Base-by-base conservation (phyloP, 2,797 vertebrate species). In the Thripadectes ignobilis region DNA sequence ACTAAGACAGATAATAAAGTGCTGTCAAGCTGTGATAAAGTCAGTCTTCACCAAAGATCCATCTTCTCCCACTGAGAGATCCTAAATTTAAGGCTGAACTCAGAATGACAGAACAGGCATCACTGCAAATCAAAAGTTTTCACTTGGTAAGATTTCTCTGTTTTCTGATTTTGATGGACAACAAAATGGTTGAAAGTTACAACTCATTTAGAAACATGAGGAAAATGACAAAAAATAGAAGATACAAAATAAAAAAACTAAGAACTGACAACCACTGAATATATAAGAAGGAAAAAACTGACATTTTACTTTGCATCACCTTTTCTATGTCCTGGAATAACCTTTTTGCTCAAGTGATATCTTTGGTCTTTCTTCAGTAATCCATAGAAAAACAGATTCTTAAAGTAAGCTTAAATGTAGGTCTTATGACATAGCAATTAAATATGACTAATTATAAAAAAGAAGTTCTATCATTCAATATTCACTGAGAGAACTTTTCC, bases 1-100 rank as follows among this genome's bases (percentile, higher is more conserved):
- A 59, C 71, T 71, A 79, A 93, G 77, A 21, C 59, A 67, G 48
- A 54, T 85, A 90, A 90, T 92, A 88, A 93, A 93, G 71, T 51
- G 61, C 71, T 95, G 89, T 91, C 95, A 96, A 93, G 86, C 74
- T 94, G 89, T 90, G 92, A 89, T 75, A 93, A 96, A 95, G 94
- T 93, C 83, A 95, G 41, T 39, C 41, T 92, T 90, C 93, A 94
- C 80, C 89, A 73, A 63, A 91, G 91, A 85, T 85, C 57, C 83
- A 71, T 91, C 88, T 91, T 96, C 78, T 93, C 92, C 83, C 67
- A 68, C 88, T 74, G 92, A 94, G 88, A 93, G 84, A 93, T 92
- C 92, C 89, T 95, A 94, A 95, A 95, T 95, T 68, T 91, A 72
- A 90, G 75, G n/a, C 43, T 92, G 89, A 96, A 79, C 88, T 74